phyloP scores from a whole-genome alignment of 2,888 invertebrate genomes.

The Synergus japonicus region DNA sequence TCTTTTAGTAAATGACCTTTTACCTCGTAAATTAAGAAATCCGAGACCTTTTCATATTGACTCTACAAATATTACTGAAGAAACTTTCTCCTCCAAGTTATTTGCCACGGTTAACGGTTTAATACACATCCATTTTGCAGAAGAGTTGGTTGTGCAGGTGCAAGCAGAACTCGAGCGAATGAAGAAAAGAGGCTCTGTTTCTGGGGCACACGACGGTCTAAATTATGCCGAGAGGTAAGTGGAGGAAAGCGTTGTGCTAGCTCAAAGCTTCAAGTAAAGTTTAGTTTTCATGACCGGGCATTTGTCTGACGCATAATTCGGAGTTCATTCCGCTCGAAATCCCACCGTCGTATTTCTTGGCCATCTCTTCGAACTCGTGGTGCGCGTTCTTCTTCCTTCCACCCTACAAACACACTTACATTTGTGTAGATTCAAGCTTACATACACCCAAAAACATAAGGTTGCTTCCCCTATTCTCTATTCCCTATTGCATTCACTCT shows the following conservation, averaged over 20 bases:
- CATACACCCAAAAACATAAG: constrained; percentile 7
- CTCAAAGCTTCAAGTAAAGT: constrained; percentile 67
- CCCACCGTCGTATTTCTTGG: constrained; percentile 60
- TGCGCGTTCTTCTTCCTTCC: constrained; percentile 36
- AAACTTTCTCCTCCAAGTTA: neutral
- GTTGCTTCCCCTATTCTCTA: neutral
- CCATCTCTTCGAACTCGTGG: constrained; percentile 47
- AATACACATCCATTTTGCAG: constrained; percentile 22
- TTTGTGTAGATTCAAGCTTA: neutral
- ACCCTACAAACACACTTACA: constrained; percentile 32
- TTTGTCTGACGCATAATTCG: constrained; percentile 70
- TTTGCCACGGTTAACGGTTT: constrained; percentile 21
- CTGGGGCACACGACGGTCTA: constrained; percentile 44
- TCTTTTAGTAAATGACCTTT: no score
- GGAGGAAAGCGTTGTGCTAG: constrained; percentile 57
- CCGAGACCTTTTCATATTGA: neutral
- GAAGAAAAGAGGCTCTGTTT: constrained; percentile 36
- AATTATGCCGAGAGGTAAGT: constrained; percentile 56
- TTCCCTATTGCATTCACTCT: constrained; percentile 25
- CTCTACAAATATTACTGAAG: neutral
- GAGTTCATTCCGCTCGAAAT: constrained; percentile 65
- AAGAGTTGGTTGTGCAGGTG: constrained; percentile 33
- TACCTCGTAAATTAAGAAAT: neutral
- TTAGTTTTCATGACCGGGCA: constrained; percentile 67
- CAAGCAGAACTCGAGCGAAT: constrained; percentile 31